A percentile compares a stretch with the other conserved stretches of the same genome.
These are phyloP conservation scores for Drosophila kikkawai DNA, from an alignment of 1,140 invertebrate genomes.

Conservation along the genomic window DNA sequence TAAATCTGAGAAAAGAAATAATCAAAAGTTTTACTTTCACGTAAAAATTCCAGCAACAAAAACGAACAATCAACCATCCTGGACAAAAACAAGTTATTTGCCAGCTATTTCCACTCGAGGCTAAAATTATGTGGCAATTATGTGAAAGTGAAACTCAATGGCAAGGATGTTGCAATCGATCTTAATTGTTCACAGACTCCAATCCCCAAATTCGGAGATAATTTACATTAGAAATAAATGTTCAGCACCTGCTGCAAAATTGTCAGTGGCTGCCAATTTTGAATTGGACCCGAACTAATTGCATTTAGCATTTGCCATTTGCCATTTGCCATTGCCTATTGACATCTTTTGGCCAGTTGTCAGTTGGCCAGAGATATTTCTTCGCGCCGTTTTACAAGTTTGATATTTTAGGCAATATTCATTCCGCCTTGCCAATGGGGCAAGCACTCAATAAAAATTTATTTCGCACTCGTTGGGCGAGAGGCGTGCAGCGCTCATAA, in stretches of 20 bases:
- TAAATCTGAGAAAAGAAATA: not conserved
- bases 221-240: constrained; percentile 13
- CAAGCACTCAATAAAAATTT: constrained; percentile 51
- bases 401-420: constrained; percentile 71
- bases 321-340: constrained; percentile 63
- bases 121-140: constrained; percentile 71
- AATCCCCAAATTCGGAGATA: constrained; percentile 8
- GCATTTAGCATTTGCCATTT: constrained; percentile 63
- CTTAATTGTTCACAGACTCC: constrained; percentile 34
- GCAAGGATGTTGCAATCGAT: constrained; percentile 12
- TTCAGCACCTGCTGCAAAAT: constrained; percentile 60
- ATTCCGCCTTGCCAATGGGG: constrained; percentile 47
- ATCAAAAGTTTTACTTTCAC: constrained; percentile 31
- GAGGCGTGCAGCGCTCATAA: constrained; percentile 52
- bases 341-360: constrained; percentile 48
- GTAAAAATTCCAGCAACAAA: constrained; percentile 9
- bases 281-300: constrained; percentile 81
- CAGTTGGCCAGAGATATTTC: constrained; percentile 39
- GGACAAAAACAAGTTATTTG: constrained; percentile 44
- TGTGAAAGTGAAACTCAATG: constrained; percentile 73
- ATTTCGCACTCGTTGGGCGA: constrained; percentile 48
- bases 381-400: constrained; percentile 47
- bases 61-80: constrained; percentile 16
- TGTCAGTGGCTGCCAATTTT: constrained; percentile 58
- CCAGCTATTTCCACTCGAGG: constrained; percentile 22